Base-by-base conservation (phyloP, 2,888 invertebrate species). In the Eubasilissa splendida region DNA sequence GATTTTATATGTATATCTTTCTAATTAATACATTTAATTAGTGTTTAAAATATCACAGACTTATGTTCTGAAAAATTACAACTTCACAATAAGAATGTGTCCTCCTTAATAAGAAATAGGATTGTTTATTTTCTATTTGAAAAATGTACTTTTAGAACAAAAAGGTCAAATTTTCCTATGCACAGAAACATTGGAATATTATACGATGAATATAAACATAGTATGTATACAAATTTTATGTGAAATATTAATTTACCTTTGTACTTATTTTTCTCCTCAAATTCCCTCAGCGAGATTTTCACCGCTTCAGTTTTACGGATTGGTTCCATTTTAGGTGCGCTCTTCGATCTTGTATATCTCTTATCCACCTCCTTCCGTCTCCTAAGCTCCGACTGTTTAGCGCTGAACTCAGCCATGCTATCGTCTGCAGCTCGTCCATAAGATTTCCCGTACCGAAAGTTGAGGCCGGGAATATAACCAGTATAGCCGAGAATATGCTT, bases 381-480 rank as follows among this genome's bases (percentile, higher is more conserved):
- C 81, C 88, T 85, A 60, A 90, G 76, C 66, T 89, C 89, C 1
- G 88, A 86, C 85, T 91, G 91, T 84, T 87, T 89, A 84, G 87
- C 90, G 76, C 89, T 88, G 87, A 90, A 93, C 86, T 90, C 91
- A 70, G 88, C 89, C 90, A 90, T 92, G 87, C 92, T 92, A 85
- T 92, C 92, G 85, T 92, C 92, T 0, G 92, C 92, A 2, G 92
- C 88, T 76, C 90, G 87, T 7, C 87, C 86, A 83, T 87, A 88
- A 4, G 88, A 88, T 84, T 87, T 87, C 3, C 88, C 87, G 86
- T 90, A 93, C 86, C 92, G 92, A 85, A 92, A 93, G 85, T 92
- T 91, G 89, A 94, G 91, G 14, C 94, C 94, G 9, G 94, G 94
- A 80, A 94, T 93, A 85, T 93, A 94, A 88, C 94, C 94, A 80